Percentiles rank a stretch among this genome's conserved stretches.
These are phyloP conservation scores for Hippocampus mohnikei DNA, from an alignment of 2,113 vertebrate species.

Conservation along the genomic window DNA sequence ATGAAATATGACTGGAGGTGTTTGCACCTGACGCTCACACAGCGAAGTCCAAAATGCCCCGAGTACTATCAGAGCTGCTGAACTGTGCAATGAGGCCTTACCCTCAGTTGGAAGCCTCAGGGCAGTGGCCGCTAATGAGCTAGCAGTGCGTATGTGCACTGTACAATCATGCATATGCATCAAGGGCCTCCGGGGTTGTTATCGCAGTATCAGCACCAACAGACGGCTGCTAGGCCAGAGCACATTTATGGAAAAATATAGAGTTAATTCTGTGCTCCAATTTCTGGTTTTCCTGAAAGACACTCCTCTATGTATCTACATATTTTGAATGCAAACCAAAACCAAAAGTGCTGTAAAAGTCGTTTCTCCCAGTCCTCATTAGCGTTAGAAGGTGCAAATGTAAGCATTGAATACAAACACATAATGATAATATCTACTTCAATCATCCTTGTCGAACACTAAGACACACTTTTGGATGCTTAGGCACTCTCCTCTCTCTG, in stretches of 20 bases:
- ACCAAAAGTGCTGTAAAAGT: not conserved
- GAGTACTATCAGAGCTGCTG: conserved; percentile 53
- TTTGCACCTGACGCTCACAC: conserved; percentile 55
- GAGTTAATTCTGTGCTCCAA: not conserved
- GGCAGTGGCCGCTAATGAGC: conserved; percentile 60
- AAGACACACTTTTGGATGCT: conserved; percentile 4
- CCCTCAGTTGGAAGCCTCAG: conserved; percentile 47
- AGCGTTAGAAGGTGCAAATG: conserved; percentile 7
- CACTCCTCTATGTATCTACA: conserved; percentile 18
- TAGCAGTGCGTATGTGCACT: conserved; percentile 26
- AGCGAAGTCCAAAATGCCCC: conserved; percentile 40
- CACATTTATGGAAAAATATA: not conserved
- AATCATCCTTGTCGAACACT: conserved; percentile 1
- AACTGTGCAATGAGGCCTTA: conserved; percentile 57
- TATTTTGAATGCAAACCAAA: conserved; percentile 19
- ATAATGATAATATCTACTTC: conserved; percentile 2
- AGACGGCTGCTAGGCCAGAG: conserved; percentile 1
- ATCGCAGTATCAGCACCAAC: conserved; percentile 28
- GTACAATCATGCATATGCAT: conserved; percentile 40
- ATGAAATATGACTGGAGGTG: conserved; percentile 22
- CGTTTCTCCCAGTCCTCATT: conserved; percentile 2
- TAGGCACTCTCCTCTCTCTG: conserved; percentile 7
- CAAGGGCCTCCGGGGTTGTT: conserved; percentile 24
- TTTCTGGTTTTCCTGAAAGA: conserved; percentile 12
- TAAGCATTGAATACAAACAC: conserved; percentile 1